Percentiles rank a stretch among this genome's conserved stretches.
Evolutionary conservation across 2,113 vertebrate genomes (phyloP).

Genomic region (Centrocercus urophasianus): DNA sequence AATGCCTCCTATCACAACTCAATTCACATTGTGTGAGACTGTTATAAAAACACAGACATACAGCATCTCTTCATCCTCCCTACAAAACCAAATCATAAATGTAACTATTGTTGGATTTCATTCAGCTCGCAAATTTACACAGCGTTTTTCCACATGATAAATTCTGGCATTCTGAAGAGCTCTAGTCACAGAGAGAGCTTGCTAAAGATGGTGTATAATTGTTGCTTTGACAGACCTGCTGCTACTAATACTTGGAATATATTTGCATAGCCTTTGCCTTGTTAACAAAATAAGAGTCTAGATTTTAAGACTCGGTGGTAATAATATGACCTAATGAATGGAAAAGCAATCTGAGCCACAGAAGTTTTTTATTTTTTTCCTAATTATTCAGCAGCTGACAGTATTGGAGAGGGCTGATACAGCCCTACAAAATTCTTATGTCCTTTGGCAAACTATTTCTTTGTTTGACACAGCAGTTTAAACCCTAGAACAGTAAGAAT

Average conservation of each 20-base stretch:
- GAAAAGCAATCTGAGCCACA: not conserved
- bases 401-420: not conserved
- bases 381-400: not conserved
- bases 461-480: not conserved
- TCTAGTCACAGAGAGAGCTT: not conserved
- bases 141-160: not conserved
- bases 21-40: not conserved
- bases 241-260: constrained; percentile 1
- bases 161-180: not conserved
- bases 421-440: not conserved
- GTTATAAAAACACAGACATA: not conserved
- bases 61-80: not conserved
- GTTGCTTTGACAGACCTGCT: constrained; percentile 21
- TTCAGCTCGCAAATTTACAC: not conserved
- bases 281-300: not conserved
- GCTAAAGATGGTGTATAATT: not conserved
- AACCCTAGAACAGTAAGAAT: not conserved
- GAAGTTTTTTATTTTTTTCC: not conserved
- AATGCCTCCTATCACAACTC: not conserved
- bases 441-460: constrained; percentile 10
- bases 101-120: not conserved
- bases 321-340: not conserved
- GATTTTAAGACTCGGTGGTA: not conserved
- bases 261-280: constrained; percentile 30
- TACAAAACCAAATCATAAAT: not conserved